phyloP scores from a whole-genome alignment of 1,140 invertebrate genomes.

The Drosophila busckii region DNA sequence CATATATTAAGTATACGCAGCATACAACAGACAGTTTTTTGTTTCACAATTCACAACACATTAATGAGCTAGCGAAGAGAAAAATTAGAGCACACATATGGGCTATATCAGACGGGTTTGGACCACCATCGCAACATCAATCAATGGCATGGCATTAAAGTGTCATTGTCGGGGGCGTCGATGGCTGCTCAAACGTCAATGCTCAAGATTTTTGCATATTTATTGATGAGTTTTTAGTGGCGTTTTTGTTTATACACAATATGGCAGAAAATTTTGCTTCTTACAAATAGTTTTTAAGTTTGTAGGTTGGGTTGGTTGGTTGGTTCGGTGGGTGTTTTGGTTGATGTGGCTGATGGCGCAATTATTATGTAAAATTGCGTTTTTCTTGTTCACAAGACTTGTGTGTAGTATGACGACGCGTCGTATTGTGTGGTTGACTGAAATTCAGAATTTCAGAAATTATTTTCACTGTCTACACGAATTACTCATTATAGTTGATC shows the following conservation, averaged over 20 bases:
- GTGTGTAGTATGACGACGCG: constrained; percentile 42
- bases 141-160: constrained; percentile 62
- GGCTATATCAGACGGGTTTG: constrained; percentile 47
- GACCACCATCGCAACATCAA: constrained; percentile 53
- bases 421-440: constrained; percentile 39
- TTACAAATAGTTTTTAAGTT: constrained; percentile 47
- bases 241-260: constrained; percentile 61
- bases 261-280: constrained; percentile 24
- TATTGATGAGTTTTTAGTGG: constrained; percentile 71
- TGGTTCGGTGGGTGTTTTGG: constrained; percentile 2
- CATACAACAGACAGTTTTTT: too few species aligned
- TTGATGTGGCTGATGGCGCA: constrained; percentile 45
- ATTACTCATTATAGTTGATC: constrained; percentile 67
- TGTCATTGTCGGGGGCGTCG: constrained; percentile 66
- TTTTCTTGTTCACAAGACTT: constrained; percentile 43
- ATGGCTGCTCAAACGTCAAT: constrained; percentile 73
- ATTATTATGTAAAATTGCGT: constrained; percentile 77
- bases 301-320: not conserved
- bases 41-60: constrained; percentile 3
- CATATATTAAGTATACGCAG: too few species aligned
- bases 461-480: constrained; percentile 65
- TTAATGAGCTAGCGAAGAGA: constrained; percentile 24
- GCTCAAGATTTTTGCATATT: constrained; percentile 43
- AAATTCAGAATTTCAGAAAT: constrained; percentile 36
- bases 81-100: constrained; percentile 43